Evolutionary conservation across 2,113 vertebrate species (phyloP), one percentile per base, ranked within the genome.

Genomic region (Rhinoptilus africanus): DNA sequence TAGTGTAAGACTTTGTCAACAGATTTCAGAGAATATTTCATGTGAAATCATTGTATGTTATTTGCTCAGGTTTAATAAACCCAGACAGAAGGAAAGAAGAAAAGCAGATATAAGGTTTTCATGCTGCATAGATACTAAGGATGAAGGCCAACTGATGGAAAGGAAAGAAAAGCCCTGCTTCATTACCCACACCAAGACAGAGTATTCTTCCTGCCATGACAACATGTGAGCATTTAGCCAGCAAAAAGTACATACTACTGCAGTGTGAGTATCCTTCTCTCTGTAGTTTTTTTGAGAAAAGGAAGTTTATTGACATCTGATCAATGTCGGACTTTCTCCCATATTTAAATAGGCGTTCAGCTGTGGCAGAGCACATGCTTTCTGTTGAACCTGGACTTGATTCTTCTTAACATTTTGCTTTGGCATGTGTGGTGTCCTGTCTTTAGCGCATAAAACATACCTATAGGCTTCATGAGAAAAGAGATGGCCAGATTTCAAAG

Each of bases 61-160:
- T 91, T 87, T 87, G 5, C 16, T 86, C 34, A 78, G 39, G 8
- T 85, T 85, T 93, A 94, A 89, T 78, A 93, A 96, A 54, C 6
- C 19, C 51, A 14, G n/a, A 90, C 67, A 74, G 24, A 48, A 66
- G 6, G n/a, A 56, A 72, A 87, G 59, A 72, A 73, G 19, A 27
- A 82, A 90, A 87, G 4, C 47, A 89, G 45, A 39, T 69, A 47
- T 47, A 8, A 71, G 12, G 6, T 60, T 93, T 75, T 75, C 14
- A 9, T 68, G 18, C 39, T 88, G n/a, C 75, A 90, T 93, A 79
- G 43, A 67, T 74, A 18, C 26, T 80, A 77, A 68, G 48, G 74
- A 81, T 74, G 62, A 88, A 91, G 56, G 37, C 15, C 11, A 91
- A 54, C 9, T 89, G 64, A 53, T 45, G 26, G 26, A 48, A 85